Evolutionary conservation across 2,888 invertebrate species (phyloP).

Genomic region (Hyppa rectilinea): DNA sequence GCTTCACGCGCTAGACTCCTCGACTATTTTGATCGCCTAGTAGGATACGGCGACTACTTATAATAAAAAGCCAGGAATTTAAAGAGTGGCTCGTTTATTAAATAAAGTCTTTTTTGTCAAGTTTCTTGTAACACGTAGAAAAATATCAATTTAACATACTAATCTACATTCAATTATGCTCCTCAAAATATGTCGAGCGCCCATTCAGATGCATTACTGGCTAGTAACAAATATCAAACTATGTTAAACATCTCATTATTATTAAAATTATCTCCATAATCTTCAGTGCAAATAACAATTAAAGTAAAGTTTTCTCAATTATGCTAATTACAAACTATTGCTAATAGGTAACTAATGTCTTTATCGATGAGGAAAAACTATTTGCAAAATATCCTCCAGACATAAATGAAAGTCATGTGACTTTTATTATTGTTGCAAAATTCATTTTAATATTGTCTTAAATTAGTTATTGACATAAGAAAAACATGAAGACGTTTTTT

Average conservation of each 20-base stretch:
- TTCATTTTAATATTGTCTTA: neutral
- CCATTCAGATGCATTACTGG: neutral
- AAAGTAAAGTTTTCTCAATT: conserved; percentile 21
- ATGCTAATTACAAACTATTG: conserved; percentile 28
- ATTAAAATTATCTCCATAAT: neutral
- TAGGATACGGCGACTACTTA: no score
- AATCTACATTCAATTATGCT: neutral
- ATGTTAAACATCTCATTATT: neutral
- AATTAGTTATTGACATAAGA: neutral
- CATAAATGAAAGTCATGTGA: conserved; percentile 35
- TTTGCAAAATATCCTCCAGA: conserved; percentile 3
- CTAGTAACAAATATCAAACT: neutral
- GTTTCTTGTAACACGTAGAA: neutral
- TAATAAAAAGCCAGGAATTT: no score
- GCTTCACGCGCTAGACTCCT: no score
- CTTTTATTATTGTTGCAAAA: conserved; percentile 6
- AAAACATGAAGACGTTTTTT: neutral
- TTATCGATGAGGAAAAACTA: conserved; percentile 39
- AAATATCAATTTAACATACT: conserved; percentile 1
- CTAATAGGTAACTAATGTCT: conserved; percentile 12
- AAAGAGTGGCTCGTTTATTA: no score
- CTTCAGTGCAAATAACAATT: conserved; percentile 15
- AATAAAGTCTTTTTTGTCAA: no score
- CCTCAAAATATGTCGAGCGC: neutral
- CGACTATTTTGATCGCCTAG: no score